Conservation (phyloP, 1,140 invertebrate genomes). For the Lasioglossum baleicum region DNA sequence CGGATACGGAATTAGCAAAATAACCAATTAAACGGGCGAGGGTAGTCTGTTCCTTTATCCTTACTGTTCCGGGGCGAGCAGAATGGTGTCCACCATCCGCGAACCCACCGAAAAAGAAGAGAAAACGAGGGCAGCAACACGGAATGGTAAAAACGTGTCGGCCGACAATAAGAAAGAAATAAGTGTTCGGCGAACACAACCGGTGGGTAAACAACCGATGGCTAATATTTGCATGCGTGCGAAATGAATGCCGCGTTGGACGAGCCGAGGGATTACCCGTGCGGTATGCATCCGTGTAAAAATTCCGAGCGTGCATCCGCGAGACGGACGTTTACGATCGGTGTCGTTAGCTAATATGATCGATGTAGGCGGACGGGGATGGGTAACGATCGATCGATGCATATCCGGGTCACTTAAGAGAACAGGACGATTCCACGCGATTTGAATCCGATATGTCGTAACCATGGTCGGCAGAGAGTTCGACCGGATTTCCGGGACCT, state of each 20-base stretch:
- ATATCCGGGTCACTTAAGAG: constrained; percentile 16
- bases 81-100: too few relatives aligned
- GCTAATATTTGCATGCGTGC: neutral
- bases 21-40: too few relatives aligned
- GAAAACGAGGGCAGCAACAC: too few relatives aligned
- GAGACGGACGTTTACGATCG: neutral
- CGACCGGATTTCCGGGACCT: neutral
- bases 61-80: too few relatives aligned
- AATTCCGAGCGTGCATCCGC: constrained; percentile 2
- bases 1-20: too few relatives aligned
- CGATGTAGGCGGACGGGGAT: neutral
- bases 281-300: neutral
- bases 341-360: constrained; percentile 16
- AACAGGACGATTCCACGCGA: constrained; percentile 8
- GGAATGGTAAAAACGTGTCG: too few relatives aligned
- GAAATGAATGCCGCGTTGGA: neutral
- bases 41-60: too few relatives aligned
- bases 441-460: constrained; percentile 16
- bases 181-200: neutral
- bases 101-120: too few relatives aligned
- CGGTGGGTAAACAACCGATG: neutral
- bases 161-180: too few relatives aligned
- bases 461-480: neutral
- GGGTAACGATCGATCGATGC: neutral
- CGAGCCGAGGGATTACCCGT: neutral